These are phyloP conservation scores for Protodeltote pygarga DNA, from an alignment of 2,888 invertebrate species.

Conservation along the genomic window DNA sequence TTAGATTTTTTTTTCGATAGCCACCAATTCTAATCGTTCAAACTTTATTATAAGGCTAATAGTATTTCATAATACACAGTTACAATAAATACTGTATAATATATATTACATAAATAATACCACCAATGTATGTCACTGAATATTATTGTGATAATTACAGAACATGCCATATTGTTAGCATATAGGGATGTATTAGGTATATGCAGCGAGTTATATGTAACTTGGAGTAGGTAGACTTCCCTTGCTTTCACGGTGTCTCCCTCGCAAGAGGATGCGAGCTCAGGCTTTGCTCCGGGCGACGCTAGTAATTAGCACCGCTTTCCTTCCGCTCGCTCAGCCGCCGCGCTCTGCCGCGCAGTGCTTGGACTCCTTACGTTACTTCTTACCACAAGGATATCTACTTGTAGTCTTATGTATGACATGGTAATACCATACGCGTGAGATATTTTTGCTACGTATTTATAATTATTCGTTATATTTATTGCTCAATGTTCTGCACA, in stretches of 20 bases:
- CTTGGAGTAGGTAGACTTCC: slow-evolving; percentile 53
- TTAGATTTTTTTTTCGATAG: too few species aligned
- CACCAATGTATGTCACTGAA: not conserved
- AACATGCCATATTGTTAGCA: not conserved
- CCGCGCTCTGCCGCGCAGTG: slow-evolving; percentile 16
- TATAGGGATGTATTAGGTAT: too few species aligned
- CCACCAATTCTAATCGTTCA: too few species aligned
- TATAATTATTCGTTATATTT: too few species aligned
- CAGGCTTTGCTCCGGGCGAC: slow-evolving; percentile 69
- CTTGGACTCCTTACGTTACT: slow-evolving; percentile 47
- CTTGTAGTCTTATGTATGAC: slow-evolving; percentile 1
- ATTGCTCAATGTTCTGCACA: too few species aligned
- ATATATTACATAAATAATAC: too few species aligned
- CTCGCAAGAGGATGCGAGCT: slow-evolving; percentile 52
- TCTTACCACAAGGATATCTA: slow-evolving; percentile 40
- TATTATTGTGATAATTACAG: slow-evolving; percentile 14
- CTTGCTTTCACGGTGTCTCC: slow-evolving; percentile 55
- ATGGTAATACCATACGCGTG: slow-evolving; percentile 6
- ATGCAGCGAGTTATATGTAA: slow-evolving; percentile 38
- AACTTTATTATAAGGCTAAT: too few species aligned
- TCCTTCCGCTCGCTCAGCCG: slow-evolving; percentile 72
- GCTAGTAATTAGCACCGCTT: slow-evolving; percentile 81
- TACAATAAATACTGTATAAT: too few species aligned
- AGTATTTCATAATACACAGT: too few species aligned
- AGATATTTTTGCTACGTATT: slow-evolving; percentile 1